Evolutionary conservation across 2,797 vertebrate genomes (phyloP).

Genomic region (Hippoglossus hippoglossus): DNA sequence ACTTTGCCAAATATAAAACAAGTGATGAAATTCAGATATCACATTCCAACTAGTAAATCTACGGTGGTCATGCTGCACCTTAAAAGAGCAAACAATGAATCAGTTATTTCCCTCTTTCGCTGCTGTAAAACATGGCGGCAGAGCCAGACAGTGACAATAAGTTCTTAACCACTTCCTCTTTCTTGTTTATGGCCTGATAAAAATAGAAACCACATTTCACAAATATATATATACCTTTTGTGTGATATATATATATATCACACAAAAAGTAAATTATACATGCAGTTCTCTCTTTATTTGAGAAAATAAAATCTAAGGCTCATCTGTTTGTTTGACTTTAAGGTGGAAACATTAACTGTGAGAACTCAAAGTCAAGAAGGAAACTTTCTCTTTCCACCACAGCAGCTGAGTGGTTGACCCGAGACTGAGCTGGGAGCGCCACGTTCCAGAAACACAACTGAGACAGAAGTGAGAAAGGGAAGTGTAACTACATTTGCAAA

Average conservation of each 20-base stretch:
- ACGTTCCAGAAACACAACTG: neutral
- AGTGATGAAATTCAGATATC: slow-evolving; percentile 12
- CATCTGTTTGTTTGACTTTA: neutral
- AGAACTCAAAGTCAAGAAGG: slow-evolving; percentile 25
- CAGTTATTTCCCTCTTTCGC: slow-evolving; percentile 15
- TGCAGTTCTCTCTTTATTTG: too few species aligned
- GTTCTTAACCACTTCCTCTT: slow-evolving; percentile 39
- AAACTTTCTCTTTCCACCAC: slow-evolving; percentile 21
- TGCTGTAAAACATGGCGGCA: neutral
- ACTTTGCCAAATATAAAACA: slow-evolving; percentile 7
- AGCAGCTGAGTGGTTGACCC: neutral
- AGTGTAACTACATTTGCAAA: slow-evolving; percentile 19
- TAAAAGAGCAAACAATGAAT: slow-evolving; percentile 30
- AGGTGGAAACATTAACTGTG: neutral
- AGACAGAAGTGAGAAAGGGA: slow-evolving; percentile 57
- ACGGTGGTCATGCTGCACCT: neutral
- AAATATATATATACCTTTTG: too few species aligned
- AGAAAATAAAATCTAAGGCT: too few species aligned
- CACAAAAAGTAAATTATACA: too few species aligned
- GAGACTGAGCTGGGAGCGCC: neutral
- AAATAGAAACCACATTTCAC: neutral
- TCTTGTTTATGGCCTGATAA: slow-evolving; percentile 1
- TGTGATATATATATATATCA: too few species aligned
- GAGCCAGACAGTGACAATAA: slow-evolving; percentile 43
- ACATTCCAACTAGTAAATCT: slow-evolving; percentile 1